Evolutionary conservation across 2,113 vertebrate species (phyloP).

Genomic region (Leptodactylus fuscus): DNA sequence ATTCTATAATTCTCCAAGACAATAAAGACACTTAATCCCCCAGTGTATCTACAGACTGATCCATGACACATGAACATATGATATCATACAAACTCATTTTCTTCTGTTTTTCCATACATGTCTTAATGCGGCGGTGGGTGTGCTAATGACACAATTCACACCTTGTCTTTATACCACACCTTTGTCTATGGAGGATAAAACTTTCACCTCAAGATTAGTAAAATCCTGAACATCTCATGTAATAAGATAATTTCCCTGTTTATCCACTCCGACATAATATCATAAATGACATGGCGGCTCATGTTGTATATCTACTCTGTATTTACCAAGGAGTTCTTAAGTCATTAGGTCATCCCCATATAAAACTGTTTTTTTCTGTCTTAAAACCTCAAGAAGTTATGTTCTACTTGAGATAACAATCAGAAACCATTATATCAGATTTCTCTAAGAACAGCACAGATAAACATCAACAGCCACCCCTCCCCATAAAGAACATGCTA

Average conservation of each 20-base stretch:
- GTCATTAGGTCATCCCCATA: neutral
- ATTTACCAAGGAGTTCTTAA: neutral
- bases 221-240: neutral
- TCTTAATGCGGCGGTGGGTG: neutral
- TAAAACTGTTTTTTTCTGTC: neutral
- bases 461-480: too few species aligned
- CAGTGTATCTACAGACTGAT: neutral
- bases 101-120: neutral
- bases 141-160: constrained; percentile 11
- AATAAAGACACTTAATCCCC: constrained; percentile 1
- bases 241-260: constrained; percentile 15
- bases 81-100: neutral
- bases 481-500: too few species aligned
- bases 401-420: neutral
- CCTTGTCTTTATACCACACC: neutral
- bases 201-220: constrained; percentile 5
- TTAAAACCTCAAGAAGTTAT: neutral
- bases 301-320: neutral
- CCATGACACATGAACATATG: neutral
- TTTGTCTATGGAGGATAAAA: constrained; percentile 18
- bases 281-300: constrained; percentile 6
- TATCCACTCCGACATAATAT: neutral
- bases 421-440: neutral
- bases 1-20: neutral
- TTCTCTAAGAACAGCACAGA: too few species aligned